Evolutionary conservation across 1,140 invertebrate species (phyloP).

Genomic region (Holotrichia oblita): DNA sequence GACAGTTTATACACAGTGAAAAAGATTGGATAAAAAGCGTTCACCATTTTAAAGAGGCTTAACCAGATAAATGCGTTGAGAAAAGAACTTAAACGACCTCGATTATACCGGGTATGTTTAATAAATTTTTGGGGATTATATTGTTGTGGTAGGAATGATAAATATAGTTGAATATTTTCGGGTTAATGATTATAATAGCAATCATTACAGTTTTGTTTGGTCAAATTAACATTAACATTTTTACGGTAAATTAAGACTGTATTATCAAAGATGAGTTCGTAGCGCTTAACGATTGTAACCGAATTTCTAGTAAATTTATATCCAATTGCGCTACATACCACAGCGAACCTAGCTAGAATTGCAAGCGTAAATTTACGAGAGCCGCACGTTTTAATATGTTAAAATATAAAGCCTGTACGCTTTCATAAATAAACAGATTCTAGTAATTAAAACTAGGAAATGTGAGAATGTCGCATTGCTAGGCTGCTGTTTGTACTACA

Average conservation of each 20-base stretch:
- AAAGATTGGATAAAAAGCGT: background rate
- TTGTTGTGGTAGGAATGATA: background rate
- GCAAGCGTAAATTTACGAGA: constrained; percentile 46
- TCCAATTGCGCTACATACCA: constrained; percentile 14
- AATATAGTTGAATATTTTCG: background rate
- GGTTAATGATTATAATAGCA: background rate
- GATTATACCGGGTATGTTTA: background rate
- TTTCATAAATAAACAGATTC: constrained; percentile 43
- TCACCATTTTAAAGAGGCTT: constrained; percentile 8
- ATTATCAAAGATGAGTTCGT: background rate
- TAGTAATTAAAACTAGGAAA: constrained; percentile 46
- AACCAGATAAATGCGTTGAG: background rate
- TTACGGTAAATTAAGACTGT: background rate
- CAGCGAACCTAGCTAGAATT: constrained; percentile 45
- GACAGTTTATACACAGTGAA: background rate
- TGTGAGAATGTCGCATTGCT: background rate
- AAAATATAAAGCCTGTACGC: constrained; percentile 43
- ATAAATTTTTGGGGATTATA: constrained; percentile 3
- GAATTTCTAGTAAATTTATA: constrained; percentile 28
- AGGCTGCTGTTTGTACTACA: background rate
- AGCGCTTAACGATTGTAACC: constrained; percentile 11
- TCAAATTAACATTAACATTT: too few relatives aligned
- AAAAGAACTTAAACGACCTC: background rate
- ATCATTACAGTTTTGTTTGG: too few relatives aligned
- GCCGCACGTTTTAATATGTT: constrained; percentile 47